phyloP scores from a whole-genome alignment of 2,888 invertebrate genomes.

The Linnaemya vulpina region DNA sequence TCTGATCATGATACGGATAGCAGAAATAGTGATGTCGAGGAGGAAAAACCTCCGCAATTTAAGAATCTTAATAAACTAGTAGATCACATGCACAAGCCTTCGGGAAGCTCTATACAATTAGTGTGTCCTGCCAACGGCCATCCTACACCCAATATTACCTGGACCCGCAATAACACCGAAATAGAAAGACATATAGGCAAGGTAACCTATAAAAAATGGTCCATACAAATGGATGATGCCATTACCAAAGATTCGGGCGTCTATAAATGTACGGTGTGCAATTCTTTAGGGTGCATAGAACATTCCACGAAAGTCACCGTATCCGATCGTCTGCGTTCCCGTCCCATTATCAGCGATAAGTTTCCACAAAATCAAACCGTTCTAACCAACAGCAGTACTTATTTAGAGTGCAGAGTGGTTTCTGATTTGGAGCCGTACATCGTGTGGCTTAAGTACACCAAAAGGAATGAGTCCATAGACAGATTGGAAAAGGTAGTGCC shows the following conservation, averaged over 20 bases:
- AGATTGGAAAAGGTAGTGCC: conserved; percentile 73
- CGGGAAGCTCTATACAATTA: conserved; percentile 89
- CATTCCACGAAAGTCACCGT: conserved; percentile 88
- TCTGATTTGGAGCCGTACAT: conserved; percentile 93
- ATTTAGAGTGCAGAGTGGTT: conserved; percentile 90
- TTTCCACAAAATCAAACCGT: conserved; percentile 92
- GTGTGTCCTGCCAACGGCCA: conserved; percentile 86
- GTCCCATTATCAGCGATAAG: conserved; percentile 92
- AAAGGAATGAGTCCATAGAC: conserved; percentile 74
- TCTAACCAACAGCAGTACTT: conserved; percentile 87
- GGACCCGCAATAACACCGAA: conserved; percentile 90
- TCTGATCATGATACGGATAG: conserved; percentile 61
- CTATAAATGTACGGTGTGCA: conserved; percentile 94
- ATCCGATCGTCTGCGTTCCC: conserved; percentile 91
- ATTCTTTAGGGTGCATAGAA: conserved; percentile 90
- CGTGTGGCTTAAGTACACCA: conserved; percentile 87
- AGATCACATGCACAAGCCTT: conserved; percentile 85
- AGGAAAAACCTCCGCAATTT: conserved; percentile 71
- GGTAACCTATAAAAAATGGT: conserved; percentile 87
- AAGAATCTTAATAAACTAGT: conserved; percentile 72
- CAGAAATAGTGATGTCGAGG: conserved; percentile 49
- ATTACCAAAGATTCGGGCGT: conserved; percentile 92
- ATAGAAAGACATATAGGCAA: conserved; percentile 87
- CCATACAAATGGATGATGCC: conserved; percentile 90
- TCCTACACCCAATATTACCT: conserved; percentile 92